These are phyloP conservation scores for Solen grandis DNA, from an alignment of 1,140 invertebrate genomes.

Conservation along the genomic window DNA sequence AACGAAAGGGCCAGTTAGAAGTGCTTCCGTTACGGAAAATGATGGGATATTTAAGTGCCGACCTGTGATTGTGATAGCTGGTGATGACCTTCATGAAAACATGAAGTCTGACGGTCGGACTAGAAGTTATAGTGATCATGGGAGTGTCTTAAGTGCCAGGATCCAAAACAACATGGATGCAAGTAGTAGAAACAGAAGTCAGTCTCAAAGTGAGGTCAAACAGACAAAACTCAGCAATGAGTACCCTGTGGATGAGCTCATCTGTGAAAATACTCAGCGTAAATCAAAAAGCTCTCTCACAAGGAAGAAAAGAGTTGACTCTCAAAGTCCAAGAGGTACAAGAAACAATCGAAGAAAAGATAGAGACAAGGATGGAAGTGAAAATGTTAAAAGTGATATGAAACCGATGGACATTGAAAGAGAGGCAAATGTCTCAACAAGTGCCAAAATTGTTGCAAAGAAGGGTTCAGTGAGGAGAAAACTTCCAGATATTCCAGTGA, in stretches of 20 bases:
- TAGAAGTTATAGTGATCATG: not conserved
- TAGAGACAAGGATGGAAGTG: constrained; percentile 14
- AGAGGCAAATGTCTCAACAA: not conserved
- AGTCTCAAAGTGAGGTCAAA: not conserved
- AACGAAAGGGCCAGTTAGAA: not conserved
- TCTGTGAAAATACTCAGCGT: not conserved
- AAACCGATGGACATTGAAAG: not conserved
- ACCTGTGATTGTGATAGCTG: not conserved
- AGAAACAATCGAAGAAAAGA: constrained; percentile 31
- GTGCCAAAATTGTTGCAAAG: constrained; percentile 27
- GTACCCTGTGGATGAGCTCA: constrained; percentile 1
- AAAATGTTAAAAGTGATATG: too few species aligned
- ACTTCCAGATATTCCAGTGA: constrained; percentile 35
- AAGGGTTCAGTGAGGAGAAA: constrained; percentile 26
- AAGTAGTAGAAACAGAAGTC: not conserved
- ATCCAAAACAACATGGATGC: constrained; percentile 29
- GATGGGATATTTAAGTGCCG: not conserved
- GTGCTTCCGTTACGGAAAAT: not conserved
- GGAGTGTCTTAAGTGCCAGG: constrained; percentile 25
- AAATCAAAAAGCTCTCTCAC: constrained; percentile 21
- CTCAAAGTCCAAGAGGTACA: constrained; percentile 20
- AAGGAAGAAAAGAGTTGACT: constrained; percentile 43
- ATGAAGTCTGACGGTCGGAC: too few species aligned
- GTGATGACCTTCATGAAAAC: too few species aligned
- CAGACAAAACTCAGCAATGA: not conserved